These are phyloP conservation scores for Ditylenchus dipsaci DNA, from an alignment of 1,140 invertebrate species.

Conservation along the genomic window DNA sequence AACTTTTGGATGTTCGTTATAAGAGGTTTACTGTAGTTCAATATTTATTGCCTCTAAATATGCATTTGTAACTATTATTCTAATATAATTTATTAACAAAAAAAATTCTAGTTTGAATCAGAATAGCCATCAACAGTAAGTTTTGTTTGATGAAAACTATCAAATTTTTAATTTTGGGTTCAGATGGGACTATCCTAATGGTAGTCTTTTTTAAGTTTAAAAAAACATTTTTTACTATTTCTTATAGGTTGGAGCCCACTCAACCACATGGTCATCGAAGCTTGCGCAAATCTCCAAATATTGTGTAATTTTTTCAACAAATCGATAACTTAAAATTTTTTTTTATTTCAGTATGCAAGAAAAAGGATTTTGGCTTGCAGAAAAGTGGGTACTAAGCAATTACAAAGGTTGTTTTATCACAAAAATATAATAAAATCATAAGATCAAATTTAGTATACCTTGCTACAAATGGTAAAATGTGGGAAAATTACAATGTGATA, in stretches of 20 bases:
- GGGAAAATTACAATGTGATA: slow-evolving; percentile 52
- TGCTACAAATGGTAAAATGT: slow-evolving; percentile 63
- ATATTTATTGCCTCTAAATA: no score
- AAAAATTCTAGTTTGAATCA: background rate
- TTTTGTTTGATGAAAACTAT: no score
- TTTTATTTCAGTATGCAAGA: slow-evolving; percentile 63
- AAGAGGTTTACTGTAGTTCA: no score
- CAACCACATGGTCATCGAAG: slow-evolving; percentile 75
- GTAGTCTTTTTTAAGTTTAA: slow-evolving; percentile 46
- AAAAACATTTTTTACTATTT: no score
- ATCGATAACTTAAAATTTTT: background rate
- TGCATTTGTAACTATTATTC: no score
- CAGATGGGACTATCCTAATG: slow-evolving; percentile 88
- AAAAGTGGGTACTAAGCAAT: slow-evolving; percentile 77
- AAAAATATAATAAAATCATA: no score
- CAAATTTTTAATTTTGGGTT: no score
- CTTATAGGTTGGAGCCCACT: slow-evolving; percentile 74
- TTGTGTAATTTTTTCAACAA: slow-evolving; percentile 14
- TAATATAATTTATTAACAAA: no score
- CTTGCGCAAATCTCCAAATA: slow-evolving; percentile 60
- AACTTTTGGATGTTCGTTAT: no score
- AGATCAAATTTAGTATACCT: slow-evolving; percentile 65
- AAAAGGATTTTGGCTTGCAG: slow-evolving; percentile 69
- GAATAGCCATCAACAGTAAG: background rate
- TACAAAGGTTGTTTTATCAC: slow-evolving; percentile 63